Conservation (phyloP, 2,797 vertebrate genomes). For the Triplophysa yarkandensis region DNA sequence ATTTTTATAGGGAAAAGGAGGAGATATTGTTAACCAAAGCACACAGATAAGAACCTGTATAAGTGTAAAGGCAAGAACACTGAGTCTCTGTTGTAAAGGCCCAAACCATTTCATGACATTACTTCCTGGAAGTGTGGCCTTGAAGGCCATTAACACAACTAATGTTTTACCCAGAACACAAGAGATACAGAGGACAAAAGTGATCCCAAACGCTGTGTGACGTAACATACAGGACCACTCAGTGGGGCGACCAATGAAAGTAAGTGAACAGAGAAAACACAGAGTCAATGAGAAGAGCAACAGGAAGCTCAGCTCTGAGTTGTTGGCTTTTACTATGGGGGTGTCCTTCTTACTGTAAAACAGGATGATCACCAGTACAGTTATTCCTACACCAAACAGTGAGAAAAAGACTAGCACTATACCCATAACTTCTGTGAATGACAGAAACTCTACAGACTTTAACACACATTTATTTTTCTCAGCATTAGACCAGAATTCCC, state of each 20-base stretch:
- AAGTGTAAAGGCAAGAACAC: slow-evolving; percentile 7
- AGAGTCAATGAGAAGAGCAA: slow-evolving; percentile 72
- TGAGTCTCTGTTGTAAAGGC: slow-evolving; percentile 15
- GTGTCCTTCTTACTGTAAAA: slow-evolving; percentile 68
- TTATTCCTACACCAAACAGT: slow-evolving; percentile 66
- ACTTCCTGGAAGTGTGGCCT: slow-evolving; percentile 61
- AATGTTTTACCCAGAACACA: slow-evolving; percentile 75
- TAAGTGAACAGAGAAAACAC: slow-evolving; percentile 73
- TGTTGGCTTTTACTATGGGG: slow-evolving; percentile 71
- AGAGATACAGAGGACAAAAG: slow-evolving; percentile 74
- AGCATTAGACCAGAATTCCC: too few species aligned
- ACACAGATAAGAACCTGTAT: slow-evolving; percentile 11
- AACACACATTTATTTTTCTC: too few species aligned
- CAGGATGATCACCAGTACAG: slow-evolving; percentile 58
- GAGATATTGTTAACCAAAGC: slow-evolving; percentile 4
- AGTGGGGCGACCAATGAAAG: slow-evolving; percentile 70
- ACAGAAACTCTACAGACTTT: too few species aligned
- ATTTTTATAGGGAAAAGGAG: slow-evolving; percentile 4
- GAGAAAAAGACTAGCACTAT: slow-evolving; percentile 67
- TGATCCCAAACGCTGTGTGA: slow-evolving; percentile 74
- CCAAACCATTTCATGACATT: slow-evolving; percentile 28
- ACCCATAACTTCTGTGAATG: slow-evolving; percentile 69
- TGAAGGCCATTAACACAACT: slow-evolving; percentile 74
- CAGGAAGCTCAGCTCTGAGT: slow-evolving; percentile 75
- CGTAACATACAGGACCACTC: slow-evolving; percentile 75